A percentile compares a stretch with the other conserved stretches of the same genome.
phyloP scores from a whole-genome alignment of 2,113 vertebrate species.

The Corydoras sp. region DNA sequence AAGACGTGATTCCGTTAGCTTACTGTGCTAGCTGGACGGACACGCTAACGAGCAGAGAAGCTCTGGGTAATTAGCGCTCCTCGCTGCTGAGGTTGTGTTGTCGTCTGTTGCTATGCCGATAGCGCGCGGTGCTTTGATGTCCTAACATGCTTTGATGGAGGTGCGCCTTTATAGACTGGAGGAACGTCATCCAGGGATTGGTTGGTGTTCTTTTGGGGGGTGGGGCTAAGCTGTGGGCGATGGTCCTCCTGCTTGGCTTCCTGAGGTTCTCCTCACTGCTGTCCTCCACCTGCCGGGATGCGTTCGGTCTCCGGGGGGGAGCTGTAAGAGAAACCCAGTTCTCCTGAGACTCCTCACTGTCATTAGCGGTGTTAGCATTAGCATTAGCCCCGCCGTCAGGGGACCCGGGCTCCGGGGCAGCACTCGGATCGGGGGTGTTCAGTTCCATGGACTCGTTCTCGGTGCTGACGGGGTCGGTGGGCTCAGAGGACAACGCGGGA shows the following conservation, averaged over 20 bases:
- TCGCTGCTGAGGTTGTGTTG: slow-evolving; percentile 6
- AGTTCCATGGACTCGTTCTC: not conserved
- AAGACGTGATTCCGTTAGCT: no score
- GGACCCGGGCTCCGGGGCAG: not conserved
- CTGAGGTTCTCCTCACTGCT: not conserved
- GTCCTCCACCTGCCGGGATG: not conserved
- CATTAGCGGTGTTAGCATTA: not conserved
- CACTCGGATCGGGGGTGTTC: not conserved
- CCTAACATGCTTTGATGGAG: not conserved
- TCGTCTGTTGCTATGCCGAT: no score
- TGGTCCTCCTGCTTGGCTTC: not conserved
- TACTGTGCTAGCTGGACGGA: no score
- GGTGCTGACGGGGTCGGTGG: not conserved
- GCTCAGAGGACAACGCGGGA: no score
- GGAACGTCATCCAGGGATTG: slow-evolving; percentile 10
- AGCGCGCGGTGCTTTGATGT: not conserved
- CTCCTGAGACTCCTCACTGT: not conserved
- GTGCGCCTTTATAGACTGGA: not conserved
- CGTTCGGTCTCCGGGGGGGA: not conserved
- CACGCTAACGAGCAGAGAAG: no score
- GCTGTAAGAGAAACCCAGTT: not conserved
- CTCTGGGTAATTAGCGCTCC: not conserved
- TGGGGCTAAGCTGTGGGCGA: not conserved
- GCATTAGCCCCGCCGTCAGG: not conserved
- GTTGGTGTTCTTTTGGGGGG: not conserved